These are phyloP conservation scores for Ceyx melanurus DNA, from an alignment of 2,113 vertebrate genomes.

Conservation along the genomic window DNA sequence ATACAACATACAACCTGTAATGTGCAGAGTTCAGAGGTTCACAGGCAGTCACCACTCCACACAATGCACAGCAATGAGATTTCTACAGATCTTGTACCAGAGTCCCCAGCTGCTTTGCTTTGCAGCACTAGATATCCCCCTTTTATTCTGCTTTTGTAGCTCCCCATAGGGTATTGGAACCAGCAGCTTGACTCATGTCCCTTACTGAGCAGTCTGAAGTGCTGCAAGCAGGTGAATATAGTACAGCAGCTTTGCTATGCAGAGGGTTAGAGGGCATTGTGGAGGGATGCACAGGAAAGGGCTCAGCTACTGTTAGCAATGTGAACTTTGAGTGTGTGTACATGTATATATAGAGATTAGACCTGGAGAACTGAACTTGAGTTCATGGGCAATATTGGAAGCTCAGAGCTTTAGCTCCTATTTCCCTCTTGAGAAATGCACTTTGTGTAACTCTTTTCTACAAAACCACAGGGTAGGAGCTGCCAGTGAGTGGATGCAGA, in stretches of 20 bases:
- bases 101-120: background rate
- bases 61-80: accelerated
- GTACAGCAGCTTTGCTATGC: background rate
- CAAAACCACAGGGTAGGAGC: background rate
- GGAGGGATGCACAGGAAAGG: background rate
- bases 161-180: background rate
- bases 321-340: background rate
- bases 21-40: background rate
- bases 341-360: background rate
- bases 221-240: background rate
- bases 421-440: background rate
- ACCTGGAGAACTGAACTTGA: background rate
- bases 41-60: background rate
- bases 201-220: background rate
- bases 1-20: background rate
- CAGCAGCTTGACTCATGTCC: background rate
- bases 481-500: background rate
- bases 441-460: background rate
- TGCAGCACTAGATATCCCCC: background rate
- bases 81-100: background rate
- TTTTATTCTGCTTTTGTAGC: background rate
- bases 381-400: background rate
- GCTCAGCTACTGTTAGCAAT: background rate
- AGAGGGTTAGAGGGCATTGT: background rate
- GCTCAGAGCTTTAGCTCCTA: background rate